Conservation (phyloP, 2,888 invertebrate genomes). For the Erebia epiphron region DNA sequence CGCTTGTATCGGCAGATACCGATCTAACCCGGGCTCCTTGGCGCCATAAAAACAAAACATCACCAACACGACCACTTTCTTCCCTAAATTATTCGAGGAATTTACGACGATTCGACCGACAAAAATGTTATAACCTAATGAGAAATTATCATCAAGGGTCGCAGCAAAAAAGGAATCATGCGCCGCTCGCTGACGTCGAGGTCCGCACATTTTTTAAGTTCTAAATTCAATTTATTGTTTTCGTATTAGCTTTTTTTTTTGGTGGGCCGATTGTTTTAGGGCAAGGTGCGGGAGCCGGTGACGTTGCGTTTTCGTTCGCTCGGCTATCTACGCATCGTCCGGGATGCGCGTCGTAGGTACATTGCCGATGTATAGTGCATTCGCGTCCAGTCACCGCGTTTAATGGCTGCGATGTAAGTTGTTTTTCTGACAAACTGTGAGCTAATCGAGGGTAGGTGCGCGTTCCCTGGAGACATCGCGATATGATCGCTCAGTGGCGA, state of each 20-base stretch:
- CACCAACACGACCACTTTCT: conserved; percentile 78
- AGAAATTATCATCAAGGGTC: conserved; percentile 80
- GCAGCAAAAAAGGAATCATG: conserved; percentile 75
- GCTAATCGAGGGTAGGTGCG: conserved; percentile 52
- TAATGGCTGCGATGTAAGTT: conserved; percentile 56
- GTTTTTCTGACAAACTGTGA: conserved; percentile 39
- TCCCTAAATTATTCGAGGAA: conserved; percentile 81
- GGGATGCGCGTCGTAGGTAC: conserved; percentile 50
- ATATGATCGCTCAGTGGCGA: conserved; percentile 68
- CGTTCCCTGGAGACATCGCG: conserved; percentile 72
- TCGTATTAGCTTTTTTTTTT: conserved; percentile 64
- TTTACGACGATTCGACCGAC: conserved; percentile 79
- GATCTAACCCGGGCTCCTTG: conserved; percentile 79
- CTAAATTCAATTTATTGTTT: conserved; percentile 70
- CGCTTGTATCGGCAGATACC: conserved; percentile 79
- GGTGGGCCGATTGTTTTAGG: conserved; percentile 73
- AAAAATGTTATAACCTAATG: conserved; percentile 82
- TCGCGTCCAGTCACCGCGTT: conserved; percentile 48
- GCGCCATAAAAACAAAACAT: conserved; percentile 83
- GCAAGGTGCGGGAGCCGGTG: conserved; percentile 66
- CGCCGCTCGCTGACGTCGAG: conserved; percentile 56
- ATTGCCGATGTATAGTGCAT: conserved; percentile 49
- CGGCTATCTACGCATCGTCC: conserved; percentile 47
- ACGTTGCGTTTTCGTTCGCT: conserved; percentile 64
- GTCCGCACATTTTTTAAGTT: conserved; percentile 68